Conservation (phyloP, 2,113 vertebrate species). For the Mus spicilegus region DNA sequence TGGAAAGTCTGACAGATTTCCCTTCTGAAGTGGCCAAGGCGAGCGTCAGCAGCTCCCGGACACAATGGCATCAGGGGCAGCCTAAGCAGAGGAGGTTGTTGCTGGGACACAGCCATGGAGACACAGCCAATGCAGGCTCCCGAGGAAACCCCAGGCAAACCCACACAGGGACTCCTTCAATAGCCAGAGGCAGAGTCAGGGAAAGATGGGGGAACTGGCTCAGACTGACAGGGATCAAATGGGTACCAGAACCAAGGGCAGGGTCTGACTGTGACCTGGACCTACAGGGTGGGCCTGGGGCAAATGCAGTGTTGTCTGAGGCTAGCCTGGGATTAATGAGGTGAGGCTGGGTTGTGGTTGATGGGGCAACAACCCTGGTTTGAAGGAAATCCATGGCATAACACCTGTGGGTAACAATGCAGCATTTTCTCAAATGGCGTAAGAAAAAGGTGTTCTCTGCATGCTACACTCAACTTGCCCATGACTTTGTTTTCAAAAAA, state of each 20-base stretch:
- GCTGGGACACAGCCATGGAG: background rate
- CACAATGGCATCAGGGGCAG: accelerated
- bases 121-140: background rate
- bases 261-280: background rate
- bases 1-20: background rate
- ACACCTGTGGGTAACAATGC: background rate
- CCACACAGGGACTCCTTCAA: background rate
- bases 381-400: background rate
- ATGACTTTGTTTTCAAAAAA: background rate
- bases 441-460: background rate
- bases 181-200: no score
- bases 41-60: background rate
- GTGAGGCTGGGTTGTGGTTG: accelerated
- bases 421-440: background rate
- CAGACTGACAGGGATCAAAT: background rate
- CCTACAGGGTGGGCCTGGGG: background rate
- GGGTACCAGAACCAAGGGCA: background rate
- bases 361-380: no score
- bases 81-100: accelerated
- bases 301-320: background rate
- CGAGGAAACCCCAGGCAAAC: no score
- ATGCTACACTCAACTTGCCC: background rate
- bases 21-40: background rate
- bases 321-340: background rate
- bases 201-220: background rate